A percentile compares a stretch with the other conserved stretches of the same genome.
These are phyloP conservation scores for Acanthosepion pharaonis DNA, from an alignment of 2,888 invertebrate genomes.

Conservation along the genomic window DNA sequence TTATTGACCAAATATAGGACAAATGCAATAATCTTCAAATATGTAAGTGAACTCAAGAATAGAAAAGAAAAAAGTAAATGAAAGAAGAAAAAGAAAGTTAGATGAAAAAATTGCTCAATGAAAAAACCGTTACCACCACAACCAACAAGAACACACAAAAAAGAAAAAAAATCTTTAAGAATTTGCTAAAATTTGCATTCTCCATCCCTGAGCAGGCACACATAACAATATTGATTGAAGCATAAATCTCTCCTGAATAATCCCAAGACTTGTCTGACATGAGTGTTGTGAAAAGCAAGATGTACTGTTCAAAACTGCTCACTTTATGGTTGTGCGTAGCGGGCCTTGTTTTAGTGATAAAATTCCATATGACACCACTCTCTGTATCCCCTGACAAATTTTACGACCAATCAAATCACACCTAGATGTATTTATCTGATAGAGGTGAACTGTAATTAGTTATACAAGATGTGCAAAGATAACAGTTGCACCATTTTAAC, in stretches of 20 bases:
- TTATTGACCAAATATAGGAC: not conserved
- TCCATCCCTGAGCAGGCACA: constrained; percentile 21
- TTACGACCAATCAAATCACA: constrained; percentile 22
- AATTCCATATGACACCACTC: not conserved
- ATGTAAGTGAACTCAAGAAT: not conserved
- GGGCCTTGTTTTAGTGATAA: not conserved
- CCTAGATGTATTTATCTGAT: constrained; percentile 33
- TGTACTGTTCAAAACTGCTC: not conserved
- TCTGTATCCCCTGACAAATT: not conserved
- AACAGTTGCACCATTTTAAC: not conserved
- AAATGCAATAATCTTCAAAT: not conserved
- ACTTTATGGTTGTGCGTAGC: not conserved
- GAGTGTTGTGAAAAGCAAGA: not conserved
- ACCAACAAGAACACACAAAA: not conserved
- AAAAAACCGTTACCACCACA: not conserved
- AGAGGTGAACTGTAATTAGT: not conserved
- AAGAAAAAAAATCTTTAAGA: not conserved
- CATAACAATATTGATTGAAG: not conserved
- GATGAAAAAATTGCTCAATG: not conserved
- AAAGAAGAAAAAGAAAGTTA: not conserved
- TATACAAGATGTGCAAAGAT: not conserved
- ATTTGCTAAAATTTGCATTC: not conserved
- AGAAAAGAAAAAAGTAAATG: not conserved
- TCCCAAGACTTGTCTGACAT: not conserved
- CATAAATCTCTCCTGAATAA: not conserved